Percentiles rank a stretch among this genome's conserved stretches.
phyloP scores from a whole-genome alignment of 2,113 vertebrate genomes.

The Dasyprocta punctata region DNA sequence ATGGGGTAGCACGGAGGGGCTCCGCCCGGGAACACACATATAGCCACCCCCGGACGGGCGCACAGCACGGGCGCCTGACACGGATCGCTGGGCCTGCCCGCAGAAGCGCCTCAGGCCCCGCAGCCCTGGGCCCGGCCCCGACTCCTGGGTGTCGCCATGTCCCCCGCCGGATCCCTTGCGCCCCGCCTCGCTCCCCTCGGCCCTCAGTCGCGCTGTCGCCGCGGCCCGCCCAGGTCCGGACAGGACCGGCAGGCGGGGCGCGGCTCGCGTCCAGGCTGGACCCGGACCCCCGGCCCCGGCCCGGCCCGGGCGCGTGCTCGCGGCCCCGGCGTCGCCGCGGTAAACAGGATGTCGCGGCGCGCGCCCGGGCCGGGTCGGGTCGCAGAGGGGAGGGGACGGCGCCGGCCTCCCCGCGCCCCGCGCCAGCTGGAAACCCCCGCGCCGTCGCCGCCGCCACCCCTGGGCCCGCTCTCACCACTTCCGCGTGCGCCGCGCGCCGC shows the following conservation, averaged over 20 bases:
- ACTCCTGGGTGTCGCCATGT: background rate
- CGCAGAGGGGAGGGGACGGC: background rate
- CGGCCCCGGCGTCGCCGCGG: background rate
- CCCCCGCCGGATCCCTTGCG: background rate
- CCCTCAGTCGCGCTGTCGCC: background rate
- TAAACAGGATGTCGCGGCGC: background rate
- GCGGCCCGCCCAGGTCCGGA: background rate
- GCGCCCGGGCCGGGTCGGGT: background rate
- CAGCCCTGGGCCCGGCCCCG: background rate
- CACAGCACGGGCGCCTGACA: background rate
- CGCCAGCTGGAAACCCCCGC: background rate
- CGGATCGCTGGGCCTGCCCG: background rate
- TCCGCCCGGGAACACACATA: background rate
- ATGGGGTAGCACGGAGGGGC: background rate
- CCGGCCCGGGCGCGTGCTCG: background rate
- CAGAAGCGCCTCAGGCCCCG: background rate
- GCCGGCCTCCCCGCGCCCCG: background rate
- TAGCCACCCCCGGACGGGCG: background rate
- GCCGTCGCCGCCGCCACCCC: background rate
- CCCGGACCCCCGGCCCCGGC: background rate
- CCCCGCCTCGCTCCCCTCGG: background rate
- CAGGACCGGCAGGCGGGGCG: background rate
- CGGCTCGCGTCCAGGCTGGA: background rate
- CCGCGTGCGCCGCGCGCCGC: slow-evolving; percentile 60
- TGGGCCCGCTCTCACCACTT: slow-evolving; percentile 78